Evolutionary conservation across 2,113 vertebrate species (phyloP).

Genomic region (Tragelaphus strepsiceros): DNA sequence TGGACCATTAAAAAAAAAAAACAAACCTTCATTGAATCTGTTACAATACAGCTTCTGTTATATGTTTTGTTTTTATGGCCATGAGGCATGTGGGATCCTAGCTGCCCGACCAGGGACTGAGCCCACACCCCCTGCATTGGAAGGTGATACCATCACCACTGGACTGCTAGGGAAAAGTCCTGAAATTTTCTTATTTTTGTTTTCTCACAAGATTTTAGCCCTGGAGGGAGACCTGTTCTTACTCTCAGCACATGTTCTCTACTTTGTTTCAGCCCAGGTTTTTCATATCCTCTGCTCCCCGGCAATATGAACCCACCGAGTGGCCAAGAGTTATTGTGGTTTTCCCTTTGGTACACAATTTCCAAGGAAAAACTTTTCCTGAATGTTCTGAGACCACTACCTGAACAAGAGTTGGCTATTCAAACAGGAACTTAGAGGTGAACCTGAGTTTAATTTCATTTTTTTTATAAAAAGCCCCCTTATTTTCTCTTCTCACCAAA

Average conservation of each 20-base stretch:
- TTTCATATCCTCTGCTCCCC: not conserved
- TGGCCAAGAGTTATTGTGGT: not conserved
- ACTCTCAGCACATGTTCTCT: not conserved
- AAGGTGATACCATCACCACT: not conserved
- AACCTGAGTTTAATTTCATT: conserved; percentile 13
- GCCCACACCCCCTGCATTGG: not conserved
- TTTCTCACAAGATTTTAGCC: not conserved
- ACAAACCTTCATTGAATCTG: not conserved
- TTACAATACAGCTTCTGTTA: not conserved
- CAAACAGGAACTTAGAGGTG: not conserved
- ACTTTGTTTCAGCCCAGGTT: not conserved
- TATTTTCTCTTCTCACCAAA: conserved; percentile 49
- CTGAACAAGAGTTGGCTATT: not conserved
- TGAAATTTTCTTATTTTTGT: not conserved
- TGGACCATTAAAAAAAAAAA: not conserved
- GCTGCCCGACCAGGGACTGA: not conserved
- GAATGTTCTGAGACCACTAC: not conserved
- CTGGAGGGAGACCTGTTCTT: not conserved
- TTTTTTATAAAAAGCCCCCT: conserved; percentile 35
- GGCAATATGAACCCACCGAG: not conserved
- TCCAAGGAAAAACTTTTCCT: not conserved
- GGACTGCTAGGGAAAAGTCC: not conserved
- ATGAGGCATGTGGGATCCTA: not conserved
- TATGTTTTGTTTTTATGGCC: not conserved
- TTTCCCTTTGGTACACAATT: not conserved